These are phyloP conservation scores for Zalophus californianus DNA, from an alignment of 2,797 vertebrate genomes.

Conservation along the genomic window DNA sequence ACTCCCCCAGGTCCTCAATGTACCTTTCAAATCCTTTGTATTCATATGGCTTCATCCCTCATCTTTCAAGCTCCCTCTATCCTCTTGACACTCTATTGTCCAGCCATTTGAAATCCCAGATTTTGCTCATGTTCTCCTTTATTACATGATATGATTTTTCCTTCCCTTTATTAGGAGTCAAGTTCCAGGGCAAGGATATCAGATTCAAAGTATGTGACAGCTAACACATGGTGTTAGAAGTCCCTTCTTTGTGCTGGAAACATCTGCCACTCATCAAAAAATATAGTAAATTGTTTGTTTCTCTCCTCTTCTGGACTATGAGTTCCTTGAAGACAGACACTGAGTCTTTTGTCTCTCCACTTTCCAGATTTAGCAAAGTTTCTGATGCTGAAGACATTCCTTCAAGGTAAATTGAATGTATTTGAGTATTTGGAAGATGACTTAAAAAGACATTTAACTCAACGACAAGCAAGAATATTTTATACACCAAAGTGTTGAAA, in stretches of 20 bases:
- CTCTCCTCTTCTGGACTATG: background rate
- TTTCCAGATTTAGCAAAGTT: background rate
- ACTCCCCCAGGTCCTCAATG: background rate
- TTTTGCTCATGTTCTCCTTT: background rate
- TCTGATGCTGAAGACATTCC: constrained; percentile 24
- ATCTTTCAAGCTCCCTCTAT: background rate
- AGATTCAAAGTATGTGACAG: background rate
- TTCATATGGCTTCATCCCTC: background rate
- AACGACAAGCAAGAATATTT: background rate
- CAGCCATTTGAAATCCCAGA: background rate
- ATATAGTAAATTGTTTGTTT: background rate
- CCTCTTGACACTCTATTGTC: background rate
- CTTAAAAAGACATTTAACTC: background rate
- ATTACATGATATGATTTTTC: background rate
- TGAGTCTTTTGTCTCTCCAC: background rate
- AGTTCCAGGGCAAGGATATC: background rate
- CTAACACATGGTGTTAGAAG: background rate
- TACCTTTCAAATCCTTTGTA: background rate
- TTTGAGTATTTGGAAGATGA: constrained; percentile 34
- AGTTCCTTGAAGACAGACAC: background rate
- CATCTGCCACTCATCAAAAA: background rate
- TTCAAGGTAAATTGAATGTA: background rate
- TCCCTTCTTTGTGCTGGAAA: background rate
- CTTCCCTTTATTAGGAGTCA: background rate
- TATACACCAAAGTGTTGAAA: background rate